Evolutionary conservation across 1,140 invertebrate genomes (phyloP), one percentile per base, ranked within the genome.

Genomic region (Sitophilus oryzae): DNA sequence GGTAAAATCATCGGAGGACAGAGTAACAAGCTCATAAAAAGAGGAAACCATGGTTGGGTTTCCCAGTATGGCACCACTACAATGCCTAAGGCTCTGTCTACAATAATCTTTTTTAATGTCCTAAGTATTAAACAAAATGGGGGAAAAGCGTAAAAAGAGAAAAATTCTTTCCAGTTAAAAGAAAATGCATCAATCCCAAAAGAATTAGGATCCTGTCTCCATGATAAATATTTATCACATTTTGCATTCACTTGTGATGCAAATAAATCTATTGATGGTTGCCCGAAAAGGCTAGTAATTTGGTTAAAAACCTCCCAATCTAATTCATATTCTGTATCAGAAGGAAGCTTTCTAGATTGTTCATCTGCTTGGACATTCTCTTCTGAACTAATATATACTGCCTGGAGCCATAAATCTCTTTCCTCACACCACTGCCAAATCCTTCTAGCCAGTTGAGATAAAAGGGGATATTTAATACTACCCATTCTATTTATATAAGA

Each of bases 61-160:
- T 2, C 2, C 41, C 41, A 43, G 2, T 43, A 2, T 19, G 41
- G 41, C 11, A 43, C 20, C 2, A 43, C 41, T 43, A 43, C n/a
- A 9, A 43, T 43, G 2, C 41, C 41, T 43, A 2, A 3, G 11
- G 41, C 41, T 43, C 11, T 16, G 2, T 43, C 41, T 5, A 15
- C 2, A 21, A 43, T 4, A 3, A 43, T 11, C 19, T 43, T 16
- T 4, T 43, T n/a, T 43, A 21, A 21, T 3, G 11, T 21, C 9
- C 11, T 43, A 2, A 11, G 20, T 2, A 43, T 21, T 43, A 43
- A 2, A 11, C n/a, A 43, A 11, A 3, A 43, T n/a, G 62, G 62
- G 22, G 60, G 60, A 49, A 64, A 64, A 5, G 58, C 60, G 30
- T 64, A 64, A 58, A 64, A 64, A 14, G 38, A 9, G 22, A 9